Evolutionary conservation across 1,140 invertebrate genomes (phyloP).

Genomic region (Drosophila albomicans): DNA sequence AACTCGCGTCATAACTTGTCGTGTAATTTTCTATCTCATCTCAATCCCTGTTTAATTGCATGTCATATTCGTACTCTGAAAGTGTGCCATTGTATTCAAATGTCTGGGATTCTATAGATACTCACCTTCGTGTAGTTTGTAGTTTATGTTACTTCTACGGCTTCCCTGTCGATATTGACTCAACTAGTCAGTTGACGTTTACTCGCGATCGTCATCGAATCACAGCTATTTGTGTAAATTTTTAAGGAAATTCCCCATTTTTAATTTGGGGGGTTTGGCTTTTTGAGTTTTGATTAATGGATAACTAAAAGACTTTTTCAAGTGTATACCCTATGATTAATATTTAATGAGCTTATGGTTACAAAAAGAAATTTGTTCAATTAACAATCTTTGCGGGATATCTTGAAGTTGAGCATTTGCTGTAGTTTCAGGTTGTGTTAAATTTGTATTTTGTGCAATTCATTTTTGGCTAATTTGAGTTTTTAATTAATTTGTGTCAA

Average conservation of each 20-base stretch:
- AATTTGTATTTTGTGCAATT: conserved; percentile 35
- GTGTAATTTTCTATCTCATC: conserved; percentile 25
- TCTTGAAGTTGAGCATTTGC: conserved; percentile 2
- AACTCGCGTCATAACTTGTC: conserved; percentile 24
- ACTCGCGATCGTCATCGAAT: conserved; percentile 18
- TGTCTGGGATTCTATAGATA: conserved; percentile 4
- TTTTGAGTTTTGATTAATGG: conserved; percentile 20
- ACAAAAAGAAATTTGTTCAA: background rate
- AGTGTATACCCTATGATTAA: background rate
- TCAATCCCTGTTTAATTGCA: conserved; percentile 2
- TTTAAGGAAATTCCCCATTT: conserved; percentile 16
- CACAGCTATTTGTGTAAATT: conserved; percentile 5
- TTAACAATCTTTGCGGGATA: conserved; percentile 6
- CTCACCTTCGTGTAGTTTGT: background rate
- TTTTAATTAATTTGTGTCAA: conserved; percentile 63
- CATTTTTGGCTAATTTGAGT: conserved; percentile 17
- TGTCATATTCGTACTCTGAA: conserved; percentile 7
- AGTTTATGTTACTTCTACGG: conserved; percentile 8
- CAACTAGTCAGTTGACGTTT: conserved; percentile 49
- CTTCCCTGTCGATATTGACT: conserved; percentile 31
- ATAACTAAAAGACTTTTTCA: background rate
- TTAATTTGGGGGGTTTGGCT: background rate
- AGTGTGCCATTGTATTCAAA: conserved; percentile 37
- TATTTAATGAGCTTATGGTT: background rate
- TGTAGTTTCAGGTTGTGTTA: conserved; percentile 20